Conservation (phyloP, 2,797 vertebrate genomes). For the Prunella strophiata region DNA sequence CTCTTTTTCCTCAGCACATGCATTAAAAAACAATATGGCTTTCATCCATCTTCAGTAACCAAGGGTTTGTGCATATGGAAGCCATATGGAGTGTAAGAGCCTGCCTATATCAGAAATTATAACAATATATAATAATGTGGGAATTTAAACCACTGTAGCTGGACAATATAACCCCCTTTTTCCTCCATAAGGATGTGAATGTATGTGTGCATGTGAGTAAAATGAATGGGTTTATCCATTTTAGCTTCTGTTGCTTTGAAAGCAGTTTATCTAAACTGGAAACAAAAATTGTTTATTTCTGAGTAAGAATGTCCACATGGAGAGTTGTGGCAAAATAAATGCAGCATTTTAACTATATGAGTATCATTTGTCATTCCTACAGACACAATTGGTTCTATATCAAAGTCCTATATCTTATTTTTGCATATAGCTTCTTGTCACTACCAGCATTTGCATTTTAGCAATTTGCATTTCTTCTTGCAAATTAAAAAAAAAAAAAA, state of each 20-base stretch:
- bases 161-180: constrained; percentile 16
- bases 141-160: constrained; percentile 24
- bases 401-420: constrained; percentile 46
- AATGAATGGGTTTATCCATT: background rate
- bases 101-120: constrained; percentile 32
- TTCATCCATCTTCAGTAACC: constrained; percentile 62
- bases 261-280: constrained; percentile 24
- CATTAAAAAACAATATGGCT: constrained; percentile 53
- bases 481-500: constrained; percentile 60
- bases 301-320: constrained; percentile 28
- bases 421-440: constrained; percentile 52
- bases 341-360: constrained; percentile 22
- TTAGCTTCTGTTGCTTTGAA: constrained; percentile 28
- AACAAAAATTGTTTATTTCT: constrained; percentile 28
- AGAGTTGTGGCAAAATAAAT: constrained; percentile 14
- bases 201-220: background rate
- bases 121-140: constrained; percentile 1
- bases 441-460: constrained; percentile 55
- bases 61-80: constrained; percentile 51
- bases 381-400: constrained; percentile 50
- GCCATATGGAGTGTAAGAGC: constrained; percentile 44
- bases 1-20: constrained; percentile 12
- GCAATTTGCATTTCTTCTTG: constrained; percentile 66
- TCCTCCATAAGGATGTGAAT: background rate
- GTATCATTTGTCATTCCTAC: constrained; percentile 44